Base-by-base conservation (phyloP, 2,113 vertebrate species). In the Tachuris rubrigastra region DNA sequence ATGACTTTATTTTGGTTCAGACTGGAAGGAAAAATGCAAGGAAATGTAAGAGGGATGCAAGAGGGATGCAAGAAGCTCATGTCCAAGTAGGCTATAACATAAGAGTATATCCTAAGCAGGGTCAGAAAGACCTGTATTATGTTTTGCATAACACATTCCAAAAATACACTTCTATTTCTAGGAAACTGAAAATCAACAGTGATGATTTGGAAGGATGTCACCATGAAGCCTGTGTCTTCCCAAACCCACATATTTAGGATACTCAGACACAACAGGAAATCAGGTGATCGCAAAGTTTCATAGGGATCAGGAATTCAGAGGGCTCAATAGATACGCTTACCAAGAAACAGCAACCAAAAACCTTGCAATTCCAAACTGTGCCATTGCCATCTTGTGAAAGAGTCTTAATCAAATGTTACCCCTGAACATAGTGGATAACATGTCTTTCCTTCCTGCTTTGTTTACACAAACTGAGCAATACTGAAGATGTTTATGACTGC, bases 31-130 rank as follows among this genome's bases (percentile, higher is more conserved):
- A 47, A 27, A 55, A 37, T 31, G 12, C 19, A 75, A 58, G 52
- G 42, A 78, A 69, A 71, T 0, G 0, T 10, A 62, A 56, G 31
- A 41, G 31, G 21, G 33, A 58, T 16, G 12, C 4, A 50, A 50
- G 25, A 50, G 25, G 14, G 46, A 85, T 0, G 9, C 3, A 47
- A 35, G 28, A 33, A 56, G 23, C 6, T 79, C 24, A 50, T 46
- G 68, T 69, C 16, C 35, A 50, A 80, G 27, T 33, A 73, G 35
- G 8, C 22, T 68, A 27, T 9, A 49, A 28, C 4, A 0, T 8
- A 17, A 37, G 35, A 58, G 14, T 46, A 66, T 25, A 49, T 85
- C 42, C 31, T 63, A 83, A 46, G 33, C 13, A 72, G 31, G 8
- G 23, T 50, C 39, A 85, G 67, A 83, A 84, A 16, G 44, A 60